A percentile compares a stretch with the other conserved stretches of the same genome.
phyloP scores from a whole-genome alignment of 2,888 invertebrate genomes.

The Smittia sp. region DNA sequence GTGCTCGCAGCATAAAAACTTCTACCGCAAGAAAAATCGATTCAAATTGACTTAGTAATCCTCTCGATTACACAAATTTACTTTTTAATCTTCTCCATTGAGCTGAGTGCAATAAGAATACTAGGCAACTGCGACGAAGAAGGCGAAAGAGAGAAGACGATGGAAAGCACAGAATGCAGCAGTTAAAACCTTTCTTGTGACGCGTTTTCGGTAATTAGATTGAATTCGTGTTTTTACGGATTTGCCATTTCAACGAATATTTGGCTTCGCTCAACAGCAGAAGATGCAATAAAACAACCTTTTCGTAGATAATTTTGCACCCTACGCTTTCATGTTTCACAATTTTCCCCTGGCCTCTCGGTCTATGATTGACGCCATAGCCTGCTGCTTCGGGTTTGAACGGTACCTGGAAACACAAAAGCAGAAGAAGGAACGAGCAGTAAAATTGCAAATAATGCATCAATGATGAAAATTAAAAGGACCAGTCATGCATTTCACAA shows the following conservation, averaged over 20 bases:
- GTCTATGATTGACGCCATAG: conserved; percentile 26
- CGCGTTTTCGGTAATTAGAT: no score
- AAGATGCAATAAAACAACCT: no score
- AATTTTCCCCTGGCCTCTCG: neutral
- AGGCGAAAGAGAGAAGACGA: neutral
- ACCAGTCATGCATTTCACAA: conserved; percentile 24
- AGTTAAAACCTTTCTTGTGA: neutral
- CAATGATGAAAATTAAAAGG: conserved; percentile 12
- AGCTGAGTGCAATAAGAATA: neutral
- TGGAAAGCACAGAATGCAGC: neutral
- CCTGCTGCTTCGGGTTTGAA: conserved; percentile 16
- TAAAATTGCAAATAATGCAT: conserved; percentile 20
- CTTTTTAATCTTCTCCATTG: conserved; percentile 16
- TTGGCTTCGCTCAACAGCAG: neutral
- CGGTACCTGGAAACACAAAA: conserved; percentile 24
- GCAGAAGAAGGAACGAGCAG: neutral
- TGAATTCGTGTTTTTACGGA: no score
- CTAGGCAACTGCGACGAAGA: neutral
- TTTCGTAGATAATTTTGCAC: conserved; percentile 7
- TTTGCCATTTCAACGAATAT: neutral
- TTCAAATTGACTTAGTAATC: neutral
- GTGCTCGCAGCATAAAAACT: neutral
- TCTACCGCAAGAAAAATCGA: neutral
- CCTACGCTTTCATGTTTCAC: neutral
- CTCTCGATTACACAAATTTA: conserved; percentile 17